These are phyloP conservation scores for Actenoides lindsayi DNA, from an alignment of 2,113 vertebrate species.

Conservation along the genomic window DNA sequence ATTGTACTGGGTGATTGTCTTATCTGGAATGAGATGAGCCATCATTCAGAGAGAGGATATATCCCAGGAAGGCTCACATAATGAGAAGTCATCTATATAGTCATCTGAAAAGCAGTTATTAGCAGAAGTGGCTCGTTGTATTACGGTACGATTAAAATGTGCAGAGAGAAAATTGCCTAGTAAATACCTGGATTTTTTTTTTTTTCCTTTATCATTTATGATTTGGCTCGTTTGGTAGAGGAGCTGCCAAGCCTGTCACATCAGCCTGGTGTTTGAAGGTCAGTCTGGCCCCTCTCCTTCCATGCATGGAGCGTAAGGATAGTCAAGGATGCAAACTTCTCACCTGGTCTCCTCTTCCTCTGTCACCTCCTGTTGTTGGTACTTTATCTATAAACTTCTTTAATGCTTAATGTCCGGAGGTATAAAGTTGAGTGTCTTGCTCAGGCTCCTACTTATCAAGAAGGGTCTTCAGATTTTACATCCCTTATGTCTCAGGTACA, in stretches of 20 bases:
- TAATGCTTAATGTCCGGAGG: not conserved
- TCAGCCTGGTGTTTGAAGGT: not conserved
- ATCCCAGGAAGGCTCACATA: not conserved
- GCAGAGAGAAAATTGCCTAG: not conserved
- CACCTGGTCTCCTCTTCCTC: not conserved
- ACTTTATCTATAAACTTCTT: not conserved
- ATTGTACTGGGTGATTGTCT: not conserved
- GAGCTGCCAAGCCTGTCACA: not conserved
- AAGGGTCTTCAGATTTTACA: not conserved
- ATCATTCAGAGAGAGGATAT: not conserved
- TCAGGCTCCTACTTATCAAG: not conserved
- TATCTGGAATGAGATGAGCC: not conserved
- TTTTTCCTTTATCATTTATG: not conserved
- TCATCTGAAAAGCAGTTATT: not conserved
- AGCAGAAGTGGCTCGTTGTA: not conserved
- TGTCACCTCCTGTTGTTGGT: not conserved
- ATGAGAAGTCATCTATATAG: not conserved
- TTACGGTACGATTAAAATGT: not conserved
- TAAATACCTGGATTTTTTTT: not conserved
- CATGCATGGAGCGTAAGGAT: accelerated
- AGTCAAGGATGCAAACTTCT: not conserved
- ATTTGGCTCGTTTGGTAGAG: not conserved
- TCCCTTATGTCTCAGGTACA: not conserved
- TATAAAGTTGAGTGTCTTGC: not conserved
- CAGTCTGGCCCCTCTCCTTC: not conserved